phyloP scores from a whole-genome alignment of 2,113 vertebrate species.

The Pica pica region DNA sequence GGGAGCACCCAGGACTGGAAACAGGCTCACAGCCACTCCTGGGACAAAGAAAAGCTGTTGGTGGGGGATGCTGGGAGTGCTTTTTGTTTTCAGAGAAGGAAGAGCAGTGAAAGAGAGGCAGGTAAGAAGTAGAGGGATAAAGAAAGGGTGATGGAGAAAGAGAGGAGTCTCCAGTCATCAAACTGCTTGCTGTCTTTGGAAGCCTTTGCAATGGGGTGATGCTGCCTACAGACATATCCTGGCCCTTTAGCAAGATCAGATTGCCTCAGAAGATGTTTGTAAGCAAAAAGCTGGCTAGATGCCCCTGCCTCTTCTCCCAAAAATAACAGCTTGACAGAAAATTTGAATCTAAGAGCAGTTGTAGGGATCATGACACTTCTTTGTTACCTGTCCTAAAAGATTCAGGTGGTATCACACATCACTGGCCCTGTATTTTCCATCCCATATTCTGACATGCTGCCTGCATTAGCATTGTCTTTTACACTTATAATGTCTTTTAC shows the following conservation, averaged over 20 bases:
- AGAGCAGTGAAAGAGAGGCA: not conserved
- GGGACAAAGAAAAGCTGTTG: not conserved
- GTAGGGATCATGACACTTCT: not conserved
- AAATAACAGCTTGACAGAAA: not conserved
- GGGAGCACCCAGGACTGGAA: not conserved
- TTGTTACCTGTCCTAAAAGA: not conserved
- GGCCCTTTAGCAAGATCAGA: not conserved
- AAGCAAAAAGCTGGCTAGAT: not conserved
- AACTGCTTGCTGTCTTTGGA: not conserved
- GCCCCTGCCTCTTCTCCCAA: not conserved
- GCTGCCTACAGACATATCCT: not conserved
- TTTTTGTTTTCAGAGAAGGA: not conserved
- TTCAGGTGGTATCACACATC: not conserved
- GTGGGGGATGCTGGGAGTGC: not conserved
- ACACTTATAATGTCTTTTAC: not conserved
- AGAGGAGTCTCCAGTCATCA: not conserved
- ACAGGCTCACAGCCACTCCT: not conserved
- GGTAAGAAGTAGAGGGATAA: not conserved
- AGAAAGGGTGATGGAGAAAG: not conserved
- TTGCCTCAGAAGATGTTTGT: not conserved
- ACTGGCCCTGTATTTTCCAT: not conserved
- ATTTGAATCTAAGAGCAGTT: not conserved
- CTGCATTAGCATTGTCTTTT: not conserved
- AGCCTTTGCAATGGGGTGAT: not conserved
- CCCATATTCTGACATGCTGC: not conserved